Evolutionary conservation across 2,888 invertebrate species (phyloP).

Genomic region (Dorcus parallelipipedus): DNA sequence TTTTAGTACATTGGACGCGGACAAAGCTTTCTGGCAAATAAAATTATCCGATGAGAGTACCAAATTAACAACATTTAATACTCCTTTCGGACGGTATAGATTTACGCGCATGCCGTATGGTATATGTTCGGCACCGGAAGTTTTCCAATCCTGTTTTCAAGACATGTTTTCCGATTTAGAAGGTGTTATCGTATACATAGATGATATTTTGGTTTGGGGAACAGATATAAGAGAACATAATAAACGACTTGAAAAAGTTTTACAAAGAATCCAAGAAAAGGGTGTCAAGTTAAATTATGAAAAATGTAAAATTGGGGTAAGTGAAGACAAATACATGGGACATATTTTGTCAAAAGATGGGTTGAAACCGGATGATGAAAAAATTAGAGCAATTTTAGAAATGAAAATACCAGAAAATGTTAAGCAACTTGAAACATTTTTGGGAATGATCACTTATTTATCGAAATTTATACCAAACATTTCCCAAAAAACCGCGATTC

Average conservation of each 20-base stretch:
- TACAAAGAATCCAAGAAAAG: slow-evolving; percentile 11
- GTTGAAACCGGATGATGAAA: slow-evolving; percentile 11
- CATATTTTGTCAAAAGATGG: slow-evolving; percentile 2
- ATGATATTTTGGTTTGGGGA: slow-evolving; percentile 6
- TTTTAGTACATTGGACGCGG: too few species aligned
- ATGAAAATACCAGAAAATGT: slow-evolving; percentile 11
- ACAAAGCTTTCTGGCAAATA: slow-evolving; percentile 4
- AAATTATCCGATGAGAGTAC: slow-evolving; percentile 1
- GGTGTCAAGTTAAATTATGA: slow-evolving; percentile 19
- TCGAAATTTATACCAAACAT: slow-evolving; percentile 20
- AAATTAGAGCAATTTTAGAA: slow-evolving; percentile 18
- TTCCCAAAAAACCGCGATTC: slow-evolving; percentile 13
- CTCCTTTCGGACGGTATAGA: neutral
- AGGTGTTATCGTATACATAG: slow-evolving; percentile 1
- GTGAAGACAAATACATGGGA: slow-evolving; percentile 22
- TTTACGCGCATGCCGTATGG: slow-evolving; percentile 7
- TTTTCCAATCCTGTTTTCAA: neutral
- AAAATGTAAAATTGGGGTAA: slow-evolving; percentile 18
- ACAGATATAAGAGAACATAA: slow-evolving; percentile 15
- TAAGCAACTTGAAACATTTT: slow-evolving; percentile 19
- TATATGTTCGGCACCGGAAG: slow-evolving; percentile 3
- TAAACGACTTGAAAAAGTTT: slow-evolving; percentile 12
- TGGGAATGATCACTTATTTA: slow-evolving; percentile 24
- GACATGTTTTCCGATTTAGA: neutral
- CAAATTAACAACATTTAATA: neutral